Base-by-base conservation (phyloP, 1,140 invertebrate species). In the Drosophila fuyamai region DNA sequence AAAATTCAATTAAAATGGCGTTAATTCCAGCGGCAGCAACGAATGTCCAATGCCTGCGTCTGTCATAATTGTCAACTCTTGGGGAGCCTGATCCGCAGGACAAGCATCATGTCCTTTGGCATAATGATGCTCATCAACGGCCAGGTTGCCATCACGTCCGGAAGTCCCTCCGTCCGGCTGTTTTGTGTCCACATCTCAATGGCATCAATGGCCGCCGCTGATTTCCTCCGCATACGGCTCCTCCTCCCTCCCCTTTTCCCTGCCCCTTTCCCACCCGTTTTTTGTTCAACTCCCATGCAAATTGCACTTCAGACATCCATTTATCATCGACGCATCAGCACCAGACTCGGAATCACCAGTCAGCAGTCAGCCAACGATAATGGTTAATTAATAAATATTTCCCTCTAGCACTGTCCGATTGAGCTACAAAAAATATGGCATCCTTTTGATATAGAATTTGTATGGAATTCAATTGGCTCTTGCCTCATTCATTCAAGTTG, bases 1-100 rank as follows among this genome's bases (percentile, higher is more conserved):
- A 91, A 91, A 91, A 91, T 91, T 91, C 89, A 91, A 91, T 91
- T 91, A 91, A 91, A 91, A 91, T 89, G 81, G 81, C 89, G 89
- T 91, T 91, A 91, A 91, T 91, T 88, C 77, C 76, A 81, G 83
- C 78, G 73, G 83, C 54, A 70, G 63, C 40, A 53, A 76, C 79
- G 75, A 73, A 76, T 68, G 79, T 55, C 67, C 70, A 27, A 27
- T 71, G 67, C 51, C 81, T 71, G 81, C 55, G 66, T 63, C 76
- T 88, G 85, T 89, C 84, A 90, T 75, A 90, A 89, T 90, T 89
- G 84, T 89, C 84, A 88, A 84, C 85, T 79, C 80, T 61, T 79
- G 16, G 57, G 75, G 75, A 60, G 57, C 61, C 59, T 44, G 75
- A 59, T 58, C 54, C 38, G 67, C 62, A 43, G 76, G 67, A 84